A percentile compares a stretch with the other conserved stretches of the same genome.
Conservation (phyloP, 1,140 invertebrate species). For the Macrosteles quadrilineatus region DNA sequence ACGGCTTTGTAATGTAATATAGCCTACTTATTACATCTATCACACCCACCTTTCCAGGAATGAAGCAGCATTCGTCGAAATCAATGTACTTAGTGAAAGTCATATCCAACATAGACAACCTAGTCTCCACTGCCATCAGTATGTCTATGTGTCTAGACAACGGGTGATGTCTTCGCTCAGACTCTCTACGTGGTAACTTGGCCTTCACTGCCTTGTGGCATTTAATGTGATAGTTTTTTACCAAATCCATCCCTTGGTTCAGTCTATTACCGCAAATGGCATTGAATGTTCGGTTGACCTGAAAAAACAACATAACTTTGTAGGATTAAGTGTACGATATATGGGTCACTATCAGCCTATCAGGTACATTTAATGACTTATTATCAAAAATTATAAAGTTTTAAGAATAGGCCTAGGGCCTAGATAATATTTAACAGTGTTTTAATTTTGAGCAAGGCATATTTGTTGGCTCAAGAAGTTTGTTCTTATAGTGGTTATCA, state of each 20-base stretch:
- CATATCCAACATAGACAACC: slow-evolving; percentile 89
- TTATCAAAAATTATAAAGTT: too few relatives aligned
- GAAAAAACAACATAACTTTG: slow-evolving; percentile 48
- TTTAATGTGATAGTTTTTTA: slow-evolving; percentile 73
- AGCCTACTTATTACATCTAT: too few relatives aligned
- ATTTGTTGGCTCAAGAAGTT: too few relatives aligned
- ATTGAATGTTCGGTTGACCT: slow-evolving; percentile 85
- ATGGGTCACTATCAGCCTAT: slow-evolving; percentile 81
- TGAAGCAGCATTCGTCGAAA: slow-evolving; percentile 82
- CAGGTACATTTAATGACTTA: too few relatives aligned
- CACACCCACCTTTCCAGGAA: slow-evolving; percentile 84
- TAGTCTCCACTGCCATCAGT: slow-evolving; percentile 84
- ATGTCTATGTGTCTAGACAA: slow-evolving; percentile 86
- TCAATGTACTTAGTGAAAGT: slow-evolving; percentile 89
- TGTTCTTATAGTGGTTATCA: too few relatives aligned
- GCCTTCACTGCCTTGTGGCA: slow-evolving; percentile 77
- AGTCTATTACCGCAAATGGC: slow-evolving; percentile 70
- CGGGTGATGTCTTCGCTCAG: slow-evolving; percentile 81
- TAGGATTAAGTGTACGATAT: slow-evolving; percentile 92
- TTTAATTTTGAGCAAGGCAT: too few relatives aligned
- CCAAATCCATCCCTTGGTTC: slow-evolving; percentile 78
- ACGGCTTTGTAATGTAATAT: too few relatives aligned
- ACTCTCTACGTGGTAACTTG: slow-evolving; percentile 83
- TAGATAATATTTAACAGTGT: too few relatives aligned
- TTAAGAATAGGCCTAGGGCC: too few relatives aligned